Percentiles rank a stretch among this genome's conserved stretches.
phyloP scores from a whole-genome alignment of 1,140 invertebrate genomes.

The Notospermus geniculatus region DNA sequence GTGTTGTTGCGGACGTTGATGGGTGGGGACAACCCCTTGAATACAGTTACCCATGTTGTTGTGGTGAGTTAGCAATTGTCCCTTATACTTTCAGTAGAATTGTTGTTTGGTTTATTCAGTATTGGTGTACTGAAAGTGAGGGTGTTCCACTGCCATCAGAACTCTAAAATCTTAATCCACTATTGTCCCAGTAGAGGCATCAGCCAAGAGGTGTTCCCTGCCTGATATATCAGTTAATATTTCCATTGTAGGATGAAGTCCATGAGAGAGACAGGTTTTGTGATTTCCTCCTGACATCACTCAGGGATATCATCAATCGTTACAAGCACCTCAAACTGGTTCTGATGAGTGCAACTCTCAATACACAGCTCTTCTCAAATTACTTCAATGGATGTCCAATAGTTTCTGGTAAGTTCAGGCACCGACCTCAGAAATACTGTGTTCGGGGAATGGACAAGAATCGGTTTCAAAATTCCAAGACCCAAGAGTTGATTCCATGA shows the following conservation, averaged over 20 bases:
- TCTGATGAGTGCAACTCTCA: constrained; percentile 92
- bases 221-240: too few relatives aligned
- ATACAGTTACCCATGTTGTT: constrained; percentile 82
- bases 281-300: constrained; percentile 85
- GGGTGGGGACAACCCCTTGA: constrained; percentile 67
- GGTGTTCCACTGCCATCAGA: too few relatives aligned
- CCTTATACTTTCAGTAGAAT: too few relatives aligned
- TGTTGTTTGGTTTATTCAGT: too few relatives aligned
- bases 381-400: constrained; percentile 85
- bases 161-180: too few relatives aligned
- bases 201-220: too few relatives aligned
- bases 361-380: constrained; percentile 71
- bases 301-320: constrained; percentile 73
- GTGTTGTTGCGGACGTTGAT: constrained; percentile 84
- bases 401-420: constrained; percentile 67
- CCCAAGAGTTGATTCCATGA: too few relatives aligned
- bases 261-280: constrained; percentile 90
- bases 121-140: too few relatives aligned
- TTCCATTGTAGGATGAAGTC: constrained; percentile 78
- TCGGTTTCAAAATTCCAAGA: too few relatives aligned
- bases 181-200: too few relatives aligned
- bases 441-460: too few relatives aligned
- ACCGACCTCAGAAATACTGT: too few relatives aligned
- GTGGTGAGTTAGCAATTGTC: constrained; percentile 74
- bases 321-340: constrained; percentile 76